Conservation (phyloP, 2,797 vertebrate species). For the Girardinus metallicus region DNA sequence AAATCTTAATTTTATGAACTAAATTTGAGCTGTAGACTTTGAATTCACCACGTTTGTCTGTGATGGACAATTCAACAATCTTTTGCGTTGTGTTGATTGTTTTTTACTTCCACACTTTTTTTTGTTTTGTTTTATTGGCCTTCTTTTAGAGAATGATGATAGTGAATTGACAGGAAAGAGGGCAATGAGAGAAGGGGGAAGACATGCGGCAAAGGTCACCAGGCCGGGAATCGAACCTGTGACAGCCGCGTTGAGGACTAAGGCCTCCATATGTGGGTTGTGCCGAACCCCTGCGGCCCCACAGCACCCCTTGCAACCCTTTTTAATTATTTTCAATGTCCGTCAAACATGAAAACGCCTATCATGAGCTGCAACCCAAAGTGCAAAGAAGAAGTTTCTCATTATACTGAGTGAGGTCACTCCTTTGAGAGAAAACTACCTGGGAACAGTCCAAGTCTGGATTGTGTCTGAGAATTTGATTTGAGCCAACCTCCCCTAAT, state of each 20-base stretch:
- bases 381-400: not conserved
- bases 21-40: not conserved
- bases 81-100: not conserved
- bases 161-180: too few relatives aligned
- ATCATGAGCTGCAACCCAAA: not conserved
- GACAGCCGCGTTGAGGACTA: too few relatives aligned
- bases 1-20: not conserved
- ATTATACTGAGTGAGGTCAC: not conserved
- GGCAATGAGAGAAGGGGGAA: too few relatives aligned
- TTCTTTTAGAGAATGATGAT: too few relatives aligned
- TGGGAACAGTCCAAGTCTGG: conserved; percentile 30
- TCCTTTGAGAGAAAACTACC: conserved; percentile 2
- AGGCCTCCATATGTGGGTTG: too few relatives aligned
- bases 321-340: not conserved
- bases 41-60: not conserved
- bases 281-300: too few relatives aligned
- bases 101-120: not conserved
- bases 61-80: not conserved
- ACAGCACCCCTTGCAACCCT: not conserved
- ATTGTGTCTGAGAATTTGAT: conserved; percentile 32
- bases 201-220: too few relatives aligned
- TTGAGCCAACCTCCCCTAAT: conserved; percentile 13
- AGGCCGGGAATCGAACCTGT: too few relatives aligned
- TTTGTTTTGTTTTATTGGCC: too few relatives aligned
- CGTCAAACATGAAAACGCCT: not conserved